phyloP scores from a whole-genome alignment of 2,888 invertebrate species.

The Rapana venosa region DNA sequence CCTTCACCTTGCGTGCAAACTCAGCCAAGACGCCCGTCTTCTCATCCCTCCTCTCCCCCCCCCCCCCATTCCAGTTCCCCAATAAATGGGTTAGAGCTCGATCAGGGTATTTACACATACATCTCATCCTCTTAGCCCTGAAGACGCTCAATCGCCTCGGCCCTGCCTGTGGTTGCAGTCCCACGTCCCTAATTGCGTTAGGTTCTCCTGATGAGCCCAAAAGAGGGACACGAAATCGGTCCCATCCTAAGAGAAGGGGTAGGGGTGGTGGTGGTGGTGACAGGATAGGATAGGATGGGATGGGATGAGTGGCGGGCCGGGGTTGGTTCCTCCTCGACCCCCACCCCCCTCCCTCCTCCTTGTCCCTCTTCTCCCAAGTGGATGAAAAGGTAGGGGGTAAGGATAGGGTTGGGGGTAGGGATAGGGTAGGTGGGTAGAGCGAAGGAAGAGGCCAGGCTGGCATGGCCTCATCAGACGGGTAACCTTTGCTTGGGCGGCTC shows the following conservation, averaged over 20 bases:
- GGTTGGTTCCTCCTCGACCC: too few species aligned
- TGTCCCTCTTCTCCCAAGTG: too few species aligned
- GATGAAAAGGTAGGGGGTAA: background rate
- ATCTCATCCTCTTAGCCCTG: slow-evolving; percentile 25
- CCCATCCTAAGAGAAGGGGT: background rate
- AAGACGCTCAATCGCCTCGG: slow-evolving; percentile 2
- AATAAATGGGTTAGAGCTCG: slow-evolving; percentile 6
- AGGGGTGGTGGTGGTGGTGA: too few species aligned
- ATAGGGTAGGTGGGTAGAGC: background rate
- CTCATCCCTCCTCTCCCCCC: background rate
- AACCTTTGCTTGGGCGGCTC: background rate
- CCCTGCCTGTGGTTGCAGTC: background rate
- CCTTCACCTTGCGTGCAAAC: background rate
- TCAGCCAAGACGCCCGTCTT: background rate
- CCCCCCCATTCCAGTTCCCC: background rate
- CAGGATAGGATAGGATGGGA: background rate
- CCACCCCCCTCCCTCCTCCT: too few species aligned
- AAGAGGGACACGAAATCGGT: background rate
- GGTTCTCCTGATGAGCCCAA: slow-evolving; percentile 9
- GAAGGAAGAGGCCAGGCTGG: background rate
- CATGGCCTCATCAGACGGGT: slow-evolving; percentile 20
- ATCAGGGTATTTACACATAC: slow-evolving; percentile 35
- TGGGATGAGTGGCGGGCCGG: background rate
- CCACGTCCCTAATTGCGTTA: slow-evolving; percentile 31
- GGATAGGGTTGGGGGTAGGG: background rate